Percentiles rank a stretch among this genome's conserved stretches.
Conservation (phyloP, 2,888 invertebrate genomes). For the Euzophera pinguis region DNA sequence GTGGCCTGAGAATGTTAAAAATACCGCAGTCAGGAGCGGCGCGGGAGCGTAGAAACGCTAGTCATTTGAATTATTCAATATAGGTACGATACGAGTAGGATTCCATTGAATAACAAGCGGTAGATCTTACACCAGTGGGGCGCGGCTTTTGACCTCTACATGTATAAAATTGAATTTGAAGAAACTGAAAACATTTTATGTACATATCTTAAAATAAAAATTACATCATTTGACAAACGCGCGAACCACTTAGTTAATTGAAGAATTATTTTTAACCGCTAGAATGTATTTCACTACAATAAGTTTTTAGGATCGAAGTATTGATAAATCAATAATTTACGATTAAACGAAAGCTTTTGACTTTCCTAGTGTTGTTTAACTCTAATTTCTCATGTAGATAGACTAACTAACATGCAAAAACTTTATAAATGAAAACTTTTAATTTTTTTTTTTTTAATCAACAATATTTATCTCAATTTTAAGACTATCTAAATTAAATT, state of each 20-base stretch:
- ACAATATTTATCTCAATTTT: too few relatives aligned
- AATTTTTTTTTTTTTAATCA: too few relatives aligned
- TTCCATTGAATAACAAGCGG: slow-evolving; percentile 1
- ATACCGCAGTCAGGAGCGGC: slow-evolving; percentile 58
- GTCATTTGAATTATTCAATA: slow-evolving; percentile 51
- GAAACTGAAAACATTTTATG: too few relatives aligned
- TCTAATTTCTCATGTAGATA: too few relatives aligned
- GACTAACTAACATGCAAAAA: background rate
- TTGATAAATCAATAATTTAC: too few relatives aligned
- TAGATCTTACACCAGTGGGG: background rate
- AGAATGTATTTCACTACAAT: background rate
- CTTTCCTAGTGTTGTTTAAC: background rate
- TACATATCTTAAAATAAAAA: background rate
- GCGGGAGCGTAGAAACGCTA: slow-evolving; percentile 36
- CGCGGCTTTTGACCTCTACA: background rate
- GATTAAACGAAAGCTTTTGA: background rate
- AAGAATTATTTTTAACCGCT: background rate
- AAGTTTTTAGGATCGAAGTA: too few relatives aligned
- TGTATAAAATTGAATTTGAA: background rate
- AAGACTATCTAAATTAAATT: too few relatives aligned
- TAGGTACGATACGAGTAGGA: too few relatives aligned
- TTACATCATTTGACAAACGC: background rate
- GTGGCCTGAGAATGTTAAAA: slow-evolving; percentile 79
- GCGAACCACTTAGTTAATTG: background rate
- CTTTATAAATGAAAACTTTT: background rate